Evolutionary conservation across 2,888 invertebrate genomes (phyloP).

Genomic region (Mycalesis mineus): DNA sequence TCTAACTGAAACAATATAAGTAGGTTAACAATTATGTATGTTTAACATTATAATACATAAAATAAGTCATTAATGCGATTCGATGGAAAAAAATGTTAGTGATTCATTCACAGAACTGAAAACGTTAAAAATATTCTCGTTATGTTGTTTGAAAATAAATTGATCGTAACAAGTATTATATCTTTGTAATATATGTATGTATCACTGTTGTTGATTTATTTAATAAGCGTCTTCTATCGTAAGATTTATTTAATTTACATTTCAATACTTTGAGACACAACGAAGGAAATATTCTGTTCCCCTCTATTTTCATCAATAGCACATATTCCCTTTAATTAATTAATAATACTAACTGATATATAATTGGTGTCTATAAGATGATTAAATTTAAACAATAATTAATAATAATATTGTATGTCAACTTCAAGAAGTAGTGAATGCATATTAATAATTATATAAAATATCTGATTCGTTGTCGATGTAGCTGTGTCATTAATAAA

Average conservation of each 20-base stretch:
- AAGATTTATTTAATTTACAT: constrained; percentile 35
- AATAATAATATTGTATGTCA: constrained; percentile 47
- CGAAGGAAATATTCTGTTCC: constrained; percentile 52
- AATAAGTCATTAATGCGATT: constrained; percentile 48
- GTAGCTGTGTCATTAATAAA: constrained; percentile 64
- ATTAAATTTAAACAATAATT: constrained; percentile 45
- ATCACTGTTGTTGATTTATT: constrained; percentile 71
- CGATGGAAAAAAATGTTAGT: constrained; percentile 65
- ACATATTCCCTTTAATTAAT: constrained; percentile 52
- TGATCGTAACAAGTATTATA: constrained; percentile 51
- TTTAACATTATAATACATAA: constrained; percentile 26
- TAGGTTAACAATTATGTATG: constrained; percentile 24
- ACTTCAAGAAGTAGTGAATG: constrained; percentile 53
- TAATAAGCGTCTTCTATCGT: constrained; percentile 64
- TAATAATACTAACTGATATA: constrained; percentile 42
- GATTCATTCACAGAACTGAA: constrained; percentile 78
- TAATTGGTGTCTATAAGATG: constrained; percentile 73
- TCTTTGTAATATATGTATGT: constrained; percentile 68
- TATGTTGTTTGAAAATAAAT: constrained; percentile 68
- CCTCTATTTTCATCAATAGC: constrained; percentile 43
- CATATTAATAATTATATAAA: constrained; percentile 43
- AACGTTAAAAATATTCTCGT: constrained; percentile 73
- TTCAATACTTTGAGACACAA: constrained; percentile 56
- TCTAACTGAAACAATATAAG: constrained; percentile 26
- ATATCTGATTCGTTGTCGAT: constrained; percentile 56